Base-by-base conservation (phyloP, 1,140 invertebrate genomes). In the Whitmania pigra region DNA sequence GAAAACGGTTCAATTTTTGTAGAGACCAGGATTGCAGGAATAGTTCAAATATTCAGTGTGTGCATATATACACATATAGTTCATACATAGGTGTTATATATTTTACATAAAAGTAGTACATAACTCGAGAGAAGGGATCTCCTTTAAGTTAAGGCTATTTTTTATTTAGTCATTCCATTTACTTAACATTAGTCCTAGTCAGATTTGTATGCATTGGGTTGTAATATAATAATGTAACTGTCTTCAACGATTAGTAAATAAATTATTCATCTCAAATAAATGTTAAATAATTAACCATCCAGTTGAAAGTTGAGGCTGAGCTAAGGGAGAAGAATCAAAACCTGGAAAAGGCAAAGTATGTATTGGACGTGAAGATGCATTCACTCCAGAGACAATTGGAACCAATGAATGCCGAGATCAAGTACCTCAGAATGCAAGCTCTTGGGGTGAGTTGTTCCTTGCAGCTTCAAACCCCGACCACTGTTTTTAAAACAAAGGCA, bases 301-400 rank as follows among this genome's bases (percentile, higher is more conserved):
- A 63, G 57, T 31, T 63, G 20, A 22, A 63, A 63, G 29, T 63
- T 13, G 57, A 63, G 57, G 57, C 57, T 63, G 57, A 63, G 57
- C 29, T 63, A 18, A 63, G 29, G 18, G 57, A 63, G 29, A 63
- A 63, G 57, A 63, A 63, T 63, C 57, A 63, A 63, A 63, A 63
- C 57, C 57, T 63, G 22, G 57, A 63, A 20, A 63, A 63, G 29
- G 57, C 57, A 63, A 63, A 63, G 57, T 63, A 25, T 15, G 57
- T 63, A 31, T n/a, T 63, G 57, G 57, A 63, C 57, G 57, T 63
- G 22, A 63, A 63, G 29, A 63, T 63, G 57, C 57, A 63, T 7
- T 22, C 57, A 63, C 20, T 63, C 11, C 57, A 63, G 57, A 63
- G 29, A n/a, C 57, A 63, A 31, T 13, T 63, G 22, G 57, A 63